Base-by-base conservation (phyloP, 2,888 invertebrate species). In the Allophyes oxyacanthae region DNA sequence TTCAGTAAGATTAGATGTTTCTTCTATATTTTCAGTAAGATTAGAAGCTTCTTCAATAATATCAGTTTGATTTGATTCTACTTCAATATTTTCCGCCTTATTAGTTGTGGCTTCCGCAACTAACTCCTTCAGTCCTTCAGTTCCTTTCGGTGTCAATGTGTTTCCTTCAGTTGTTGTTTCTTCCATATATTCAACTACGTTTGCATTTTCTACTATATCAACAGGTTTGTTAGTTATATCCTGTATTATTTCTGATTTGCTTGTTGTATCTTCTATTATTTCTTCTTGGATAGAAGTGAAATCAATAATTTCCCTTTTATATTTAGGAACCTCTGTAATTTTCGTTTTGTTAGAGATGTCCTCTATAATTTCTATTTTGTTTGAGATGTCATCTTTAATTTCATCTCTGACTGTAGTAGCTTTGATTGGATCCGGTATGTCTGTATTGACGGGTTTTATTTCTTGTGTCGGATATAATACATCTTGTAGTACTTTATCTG, bases 401-500 rank as follows among this genome's bases (percentile, higher is more conserved):
- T 56, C 8, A 28, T 30, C 38, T 62, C 65, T 73, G 34, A 66
- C 62, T 60, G 56, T 15, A 60, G 60, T 36, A 5, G 54, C 38
- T 49, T 71, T 76, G 32, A 71, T 54, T 13, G 62, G 54, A 15
- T 75, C 72, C 9, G 58, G 50, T 41, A 57, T 46, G 44, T 84
- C 79, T 54, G 77, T 75, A 64, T 82, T 83, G 0, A 85, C 78
- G 7, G 86, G 87, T 69, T 86, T 86, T 50, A 88, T 88, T 83
- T 88, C 87, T 81, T 83, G 85, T n/a, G 87, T 85, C 0, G 87
- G 88, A 71, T 88, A 87, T 42, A 88, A 62, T 4, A 87, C 86
- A 70, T 87, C 84, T 57, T 83, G 79, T 30, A 78, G 48, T 49
- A 64, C 51, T 41, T 59, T 64, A 11, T 46, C 63, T 48, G 56